Base-by-base conservation (phyloP, 2,888 invertebrate species). In the Drosophila falleni region DNA sequence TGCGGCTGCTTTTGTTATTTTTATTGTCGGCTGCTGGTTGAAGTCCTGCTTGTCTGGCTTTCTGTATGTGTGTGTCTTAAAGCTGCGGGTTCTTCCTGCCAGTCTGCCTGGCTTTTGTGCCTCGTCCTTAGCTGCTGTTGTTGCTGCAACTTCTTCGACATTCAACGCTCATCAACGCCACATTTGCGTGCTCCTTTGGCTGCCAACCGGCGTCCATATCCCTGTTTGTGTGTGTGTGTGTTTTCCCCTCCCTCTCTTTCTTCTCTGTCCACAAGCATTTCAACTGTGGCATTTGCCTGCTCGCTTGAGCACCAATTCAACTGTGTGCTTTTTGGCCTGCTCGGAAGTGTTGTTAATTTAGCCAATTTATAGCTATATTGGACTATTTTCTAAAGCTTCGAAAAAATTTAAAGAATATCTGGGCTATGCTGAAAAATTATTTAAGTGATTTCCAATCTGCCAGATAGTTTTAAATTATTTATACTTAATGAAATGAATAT, bases 141-240 rank as follows among this genome's bases (percentile, higher is more conserved):
- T 26, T 39, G 37, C 35, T 46, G 56, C 56, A 56, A 23, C 35
- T 50, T 42, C 54, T 46, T 60, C 33, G 47, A 62, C 78, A 70
- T 67, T 68, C 81, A 68, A 74, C 64, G 74, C 84, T 86, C 84
- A 84, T 84, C 84, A 85, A 84, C 86, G 84, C 81, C 86, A 84
- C 84, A 86, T 85, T 86, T 84, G 78, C 80, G 76, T 64, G 51
- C 60, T 47, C 46, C 9, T 55, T 31, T 47, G 33, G 65, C 55
- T 66, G 54, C 62, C 31, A 31, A 33, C 42, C 42, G 53, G 35
- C 46, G 61, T 56, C 23, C 58, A 19, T 58, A 39, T 37, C 37
- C 35, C 8, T 51, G 51, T 65, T 11, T 53, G 23, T 9, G 8
- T 31, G 26, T 37, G 11, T 31, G 8, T 33, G 31, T 13, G 8